Evolutionary conservation across 2,797 vertebrate genomes (phyloP), one percentile per base, ranked within the genome.

Genomic region (Steatocranus sp.): DNA sequence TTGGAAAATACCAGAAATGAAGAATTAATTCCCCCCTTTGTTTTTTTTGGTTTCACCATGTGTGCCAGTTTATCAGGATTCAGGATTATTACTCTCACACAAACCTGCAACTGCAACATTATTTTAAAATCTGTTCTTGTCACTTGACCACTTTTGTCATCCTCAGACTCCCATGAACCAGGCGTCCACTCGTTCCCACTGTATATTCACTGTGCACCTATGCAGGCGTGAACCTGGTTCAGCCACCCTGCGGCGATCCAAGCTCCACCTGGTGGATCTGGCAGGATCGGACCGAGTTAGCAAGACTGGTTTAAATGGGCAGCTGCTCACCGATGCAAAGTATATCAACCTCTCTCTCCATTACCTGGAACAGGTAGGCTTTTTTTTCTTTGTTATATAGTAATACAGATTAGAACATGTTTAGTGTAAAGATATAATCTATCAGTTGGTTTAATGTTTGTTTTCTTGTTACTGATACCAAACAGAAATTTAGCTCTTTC

Each of bases 321-420:
- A 96, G 50, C 96, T 97, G 49, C 95, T 99, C 41, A 99, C 97
- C 4, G 98, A 99, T 83, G 98, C 98, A 90, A 99, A 99, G 91
- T 99, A 98, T 79, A 99, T 99, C 92, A 99, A 99, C 94, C 91
- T 98, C 23, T 99, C 99, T 0, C 95, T 99, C 3, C 98, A 98
- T 93, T 98, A 96, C 93, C 93, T 99, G 86, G 98, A 99, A 83
- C 99, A 99, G 98, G 99, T 99, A 84, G 17, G 9, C 15, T 11
- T 53, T 54, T 2, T 20, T 25, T 75, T 46, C 15, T 70, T 46
- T 70, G 15, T 73, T 73, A 30, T 12, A 73, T n/a, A 48, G 7
- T 48, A 48, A 30, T 8, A 48, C 25, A 73, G 41, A 46, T n/a
- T 70, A 30, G 25, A 30, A 73, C 41, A 48, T 27, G 23, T 30